phyloP scores from a whole-genome alignment of 2,888 invertebrate genomes.

The Dynastes maya region DNA sequence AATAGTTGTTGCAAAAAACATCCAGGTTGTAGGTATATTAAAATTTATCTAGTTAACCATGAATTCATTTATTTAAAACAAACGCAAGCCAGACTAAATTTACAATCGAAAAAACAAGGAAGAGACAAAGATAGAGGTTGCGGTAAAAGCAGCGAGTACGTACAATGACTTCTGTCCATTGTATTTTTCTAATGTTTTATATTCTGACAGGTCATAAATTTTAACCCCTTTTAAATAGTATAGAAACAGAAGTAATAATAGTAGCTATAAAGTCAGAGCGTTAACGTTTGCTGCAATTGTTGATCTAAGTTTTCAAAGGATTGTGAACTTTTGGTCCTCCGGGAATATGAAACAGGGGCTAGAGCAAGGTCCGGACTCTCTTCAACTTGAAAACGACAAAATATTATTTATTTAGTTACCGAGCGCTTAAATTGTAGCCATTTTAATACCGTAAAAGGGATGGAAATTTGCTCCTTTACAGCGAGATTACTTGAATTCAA shows the following conservation, averaged over 20 bases:
- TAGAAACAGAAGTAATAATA: constrained; percentile 50
- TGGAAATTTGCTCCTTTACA: constrained; percentile 7
- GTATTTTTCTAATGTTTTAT: constrained; percentile 61
- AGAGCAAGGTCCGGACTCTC: neutral
- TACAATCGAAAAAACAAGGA: constrained; percentile 36
- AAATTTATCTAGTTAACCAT: constrained; percentile 54
- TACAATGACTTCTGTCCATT: constrained; percentile 60
- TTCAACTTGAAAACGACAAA: constrained; percentile 24
- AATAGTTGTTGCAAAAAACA: constrained; percentile 49
- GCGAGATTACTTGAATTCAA: neutral
- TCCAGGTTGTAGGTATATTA: constrained; percentile 48
- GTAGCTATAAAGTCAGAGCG: constrained; percentile 45
- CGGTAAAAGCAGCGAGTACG: neutral
- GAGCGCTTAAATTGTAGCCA: constrained; percentile 11
- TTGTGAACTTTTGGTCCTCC: constrained; percentile 44
- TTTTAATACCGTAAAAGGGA: constrained; percentile 4
- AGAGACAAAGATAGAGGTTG: neutral
- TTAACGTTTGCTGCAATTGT: constrained; percentile 44
- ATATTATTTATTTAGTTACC: constrained; percentile 40
- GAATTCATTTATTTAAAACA: constrained; percentile 54
- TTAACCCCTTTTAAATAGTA: constrained; percentile 53
- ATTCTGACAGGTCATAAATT: constrained; percentile 56
- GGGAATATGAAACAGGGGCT: constrained; percentile 15
- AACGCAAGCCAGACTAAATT: constrained; percentile 57
- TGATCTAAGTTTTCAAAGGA: constrained; percentile 53